phyloP scores from a whole-genome alignment of 2,113 vertebrate species.

The Glaucomys volans region DNA sequence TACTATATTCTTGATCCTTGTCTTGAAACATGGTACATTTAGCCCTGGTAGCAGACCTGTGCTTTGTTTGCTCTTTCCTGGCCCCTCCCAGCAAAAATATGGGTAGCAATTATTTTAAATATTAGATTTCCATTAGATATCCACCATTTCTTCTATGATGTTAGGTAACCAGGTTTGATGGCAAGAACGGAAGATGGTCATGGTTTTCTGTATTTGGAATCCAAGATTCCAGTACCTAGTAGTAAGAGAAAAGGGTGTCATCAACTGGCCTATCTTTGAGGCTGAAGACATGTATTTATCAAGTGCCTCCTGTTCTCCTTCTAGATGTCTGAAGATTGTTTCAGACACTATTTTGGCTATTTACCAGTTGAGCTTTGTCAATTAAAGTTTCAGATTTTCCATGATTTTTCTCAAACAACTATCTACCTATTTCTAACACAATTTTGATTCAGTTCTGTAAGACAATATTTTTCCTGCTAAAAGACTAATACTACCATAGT shows the following conservation, averaged over 20 bases:
- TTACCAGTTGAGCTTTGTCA: not conserved
- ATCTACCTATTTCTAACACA: slow-evolving; percentile 8
- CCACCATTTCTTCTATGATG: not conserved
- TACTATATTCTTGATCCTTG: not conserved
- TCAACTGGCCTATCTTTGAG: not conserved
- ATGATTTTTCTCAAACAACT: slow-evolving; percentile 17
- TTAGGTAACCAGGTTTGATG: not conserved
- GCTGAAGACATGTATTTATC: not conserved
- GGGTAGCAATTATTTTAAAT: not conserved
- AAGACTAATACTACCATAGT: not conserved
- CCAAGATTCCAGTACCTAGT: not conserved
- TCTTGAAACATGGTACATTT: slow-evolving; percentile 13
- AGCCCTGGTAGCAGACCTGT: not conserved
- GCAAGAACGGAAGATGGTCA: not conserved
- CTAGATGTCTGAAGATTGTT: not conserved
- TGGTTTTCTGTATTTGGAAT: not conserved
- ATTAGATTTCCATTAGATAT: not conserved
- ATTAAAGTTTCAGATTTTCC: not conserved
- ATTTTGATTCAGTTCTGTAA: not conserved
- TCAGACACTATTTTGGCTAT: not conserved
- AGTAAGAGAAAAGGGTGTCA: not conserved
- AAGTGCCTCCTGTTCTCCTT: not conserved
- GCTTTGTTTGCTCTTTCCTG: not conserved
- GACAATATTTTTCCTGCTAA: not conserved
- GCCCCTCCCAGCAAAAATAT: not conserved